Percentiles rank a stretch among this genome's conserved stretches.
Evolutionary conservation across 2,113 vertebrate genomes (phyloP).

Genomic region (Antechinus flavipes): DNA sequence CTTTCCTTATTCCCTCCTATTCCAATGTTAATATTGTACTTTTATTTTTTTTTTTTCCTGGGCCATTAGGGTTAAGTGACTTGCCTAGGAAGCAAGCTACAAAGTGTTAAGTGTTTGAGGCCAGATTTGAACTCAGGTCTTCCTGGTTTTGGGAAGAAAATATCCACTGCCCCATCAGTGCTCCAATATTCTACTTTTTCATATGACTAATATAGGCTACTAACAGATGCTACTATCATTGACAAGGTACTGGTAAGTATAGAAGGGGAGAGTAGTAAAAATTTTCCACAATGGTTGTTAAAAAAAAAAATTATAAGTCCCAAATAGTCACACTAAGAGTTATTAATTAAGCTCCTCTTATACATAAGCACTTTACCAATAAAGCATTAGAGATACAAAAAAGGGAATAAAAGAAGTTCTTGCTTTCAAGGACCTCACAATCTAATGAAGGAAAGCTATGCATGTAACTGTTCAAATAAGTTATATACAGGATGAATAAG

Average conservation of each 20-base stretch:
- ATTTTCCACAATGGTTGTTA: conserved; percentile 1
- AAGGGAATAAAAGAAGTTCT: not conserved
- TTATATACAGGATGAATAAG: not conserved
- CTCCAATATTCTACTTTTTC: not conserved
- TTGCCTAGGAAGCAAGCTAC: too few species aligned
- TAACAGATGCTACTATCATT: not conserved
- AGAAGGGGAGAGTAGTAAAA: not conserved
- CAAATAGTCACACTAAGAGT: not conserved
- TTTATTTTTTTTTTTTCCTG: too few species aligned
- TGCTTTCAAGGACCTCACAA: not conserved
- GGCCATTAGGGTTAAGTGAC: too few species aligned
- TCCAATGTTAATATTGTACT: not conserved
- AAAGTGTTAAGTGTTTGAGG: too few species aligned
- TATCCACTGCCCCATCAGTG: too few species aligned
- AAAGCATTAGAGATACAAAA: not conserved
- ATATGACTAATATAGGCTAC: not conserved
- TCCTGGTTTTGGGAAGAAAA: too few species aligned
- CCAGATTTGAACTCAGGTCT: too few species aligned
- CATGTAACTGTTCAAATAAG: not conserved
- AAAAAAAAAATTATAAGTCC: not conserved
- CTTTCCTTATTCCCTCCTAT: not conserved
- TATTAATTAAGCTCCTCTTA: not conserved
- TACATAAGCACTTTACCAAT: not conserved
- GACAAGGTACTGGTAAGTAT: conserved; percentile 14
- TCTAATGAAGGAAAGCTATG: not conserved